phyloP scores from a whole-genome alignment of 2,797 vertebrate genomes.

The Melanotaenia boesemani region DNA sequence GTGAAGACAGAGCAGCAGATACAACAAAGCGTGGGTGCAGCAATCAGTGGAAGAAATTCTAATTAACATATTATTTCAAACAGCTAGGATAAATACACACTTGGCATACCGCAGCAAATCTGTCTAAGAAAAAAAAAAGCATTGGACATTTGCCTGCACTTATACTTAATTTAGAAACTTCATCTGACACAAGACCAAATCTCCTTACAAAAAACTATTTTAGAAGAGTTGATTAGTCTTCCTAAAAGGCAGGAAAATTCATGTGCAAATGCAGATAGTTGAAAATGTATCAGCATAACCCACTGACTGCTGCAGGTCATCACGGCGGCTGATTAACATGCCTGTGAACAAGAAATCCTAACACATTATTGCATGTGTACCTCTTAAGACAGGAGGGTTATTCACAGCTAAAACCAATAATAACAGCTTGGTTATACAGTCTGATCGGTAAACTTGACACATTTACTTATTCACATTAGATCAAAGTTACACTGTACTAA shows the following conservation, averaged over 20 bases:
- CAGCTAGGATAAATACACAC: not conserved
- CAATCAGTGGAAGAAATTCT: conserved; percentile 37
- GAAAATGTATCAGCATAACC: not conserved
- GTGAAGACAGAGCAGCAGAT: conserved; percentile 61
- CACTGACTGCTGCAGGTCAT: not conserved
- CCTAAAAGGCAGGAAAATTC: not conserved
- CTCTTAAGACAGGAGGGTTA: not conserved
- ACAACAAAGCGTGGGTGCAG: conserved; percentile 54
- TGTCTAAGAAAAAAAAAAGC: not conserved
- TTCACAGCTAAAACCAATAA: not conserved
- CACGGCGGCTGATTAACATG: not conserved
- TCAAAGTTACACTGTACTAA: too few relatives aligned
- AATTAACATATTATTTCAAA: conserved; percentile 47
- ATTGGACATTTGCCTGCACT: not conserved
- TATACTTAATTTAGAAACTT: not conserved
- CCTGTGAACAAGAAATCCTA: not conserved
- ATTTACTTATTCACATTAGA: too few relatives aligned
- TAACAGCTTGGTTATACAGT: not conserved
- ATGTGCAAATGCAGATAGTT: not conserved
- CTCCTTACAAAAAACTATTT: not conserved
- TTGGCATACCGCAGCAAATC: not conserved
- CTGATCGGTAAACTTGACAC: too few relatives aligned
- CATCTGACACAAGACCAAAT: not conserved
- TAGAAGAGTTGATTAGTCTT: not conserved
- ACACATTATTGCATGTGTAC: not conserved